A percentile compares a stretch with the other conserved stretches of the same genome.
phyloP scores from a whole-genome alignment of 2,888 invertebrate genomes.

The Microctonus aethiopoides region DNA sequence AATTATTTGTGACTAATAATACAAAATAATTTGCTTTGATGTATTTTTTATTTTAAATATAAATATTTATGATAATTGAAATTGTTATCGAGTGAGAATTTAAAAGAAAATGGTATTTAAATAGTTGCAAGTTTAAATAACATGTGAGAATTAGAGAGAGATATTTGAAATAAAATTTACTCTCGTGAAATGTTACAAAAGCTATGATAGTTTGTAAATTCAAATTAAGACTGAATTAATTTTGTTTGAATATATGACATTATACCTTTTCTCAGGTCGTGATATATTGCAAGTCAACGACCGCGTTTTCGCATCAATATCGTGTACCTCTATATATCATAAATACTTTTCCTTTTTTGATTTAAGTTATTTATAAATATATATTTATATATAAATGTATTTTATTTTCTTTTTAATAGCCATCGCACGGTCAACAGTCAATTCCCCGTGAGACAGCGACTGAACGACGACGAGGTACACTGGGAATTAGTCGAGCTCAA shows the following conservation, averaged over 20 bases:
- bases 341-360: neutral
- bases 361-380: neutral
- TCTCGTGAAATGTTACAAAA: neutral
- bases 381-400: neutral
- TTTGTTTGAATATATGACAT: no score
- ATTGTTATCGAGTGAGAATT: neutral
- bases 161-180: neutral
- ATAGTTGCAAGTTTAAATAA: no score
- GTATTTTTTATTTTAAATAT: neutral
- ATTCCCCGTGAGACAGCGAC: conserved; percentile 23
- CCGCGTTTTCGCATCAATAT: neutral
- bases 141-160: neutral
- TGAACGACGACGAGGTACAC: conserved; percentile 54
- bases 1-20: no score
- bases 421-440: conserved; percentile 41
- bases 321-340: neutral
- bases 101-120: neutral
- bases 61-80: neutral
- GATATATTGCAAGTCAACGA: conserved; percentile 11
- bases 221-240: conserved; percentile 10
- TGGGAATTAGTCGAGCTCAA: conserved; percentile 56
- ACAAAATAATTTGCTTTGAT: no score
- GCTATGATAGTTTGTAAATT: neutral
- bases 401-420: conserved; percentile 34
- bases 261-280: neutral